Evolutionary conservation across 2,888 invertebrate genomes (phyloP).

Genomic region (Nephrotoma appendiculata): DNA sequence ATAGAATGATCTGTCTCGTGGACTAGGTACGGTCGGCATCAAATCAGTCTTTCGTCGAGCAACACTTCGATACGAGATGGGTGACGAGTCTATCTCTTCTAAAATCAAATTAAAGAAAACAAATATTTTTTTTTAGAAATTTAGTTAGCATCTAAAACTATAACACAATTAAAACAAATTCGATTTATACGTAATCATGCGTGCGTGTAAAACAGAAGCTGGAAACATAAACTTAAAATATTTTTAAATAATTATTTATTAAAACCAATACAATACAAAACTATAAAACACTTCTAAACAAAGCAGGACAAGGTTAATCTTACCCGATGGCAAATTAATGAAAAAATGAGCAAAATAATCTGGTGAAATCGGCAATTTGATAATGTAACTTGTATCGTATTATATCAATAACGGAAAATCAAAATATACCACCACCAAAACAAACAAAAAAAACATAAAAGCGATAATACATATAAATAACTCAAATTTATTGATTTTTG

Average conservation of each 20-base stretch:
- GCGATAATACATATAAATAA: neutral
- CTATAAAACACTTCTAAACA: neutral
- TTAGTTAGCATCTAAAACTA: neutral
- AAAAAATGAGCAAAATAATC: neutral
- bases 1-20: constrained; percentile 41
- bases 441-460: neutral
- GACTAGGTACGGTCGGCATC: constrained; percentile 74
- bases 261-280: neutral
- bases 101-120: constrained; percentile 3
- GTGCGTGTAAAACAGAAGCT: neutral
- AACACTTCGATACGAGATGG: constrained; percentile 59
- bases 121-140: neutral
- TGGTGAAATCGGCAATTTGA: no score
- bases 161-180: neutral
- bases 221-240: neutral
- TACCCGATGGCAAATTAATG: neutral
- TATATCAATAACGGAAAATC: no score
- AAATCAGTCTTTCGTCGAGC: constrained; percentile 80
- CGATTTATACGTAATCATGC: neutral
- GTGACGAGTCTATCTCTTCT: constrained; percentile 26
- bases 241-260: neutral
- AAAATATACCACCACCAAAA: neutral
- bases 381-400: no score
- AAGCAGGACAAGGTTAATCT: no score
- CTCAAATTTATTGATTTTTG: neutral